A percentile compares a stretch with the other conserved stretches of the same genome.
phyloP scores from a whole-genome alignment of 92 coral and sea anemone species.

The Heliopora coerulea region DNA sequence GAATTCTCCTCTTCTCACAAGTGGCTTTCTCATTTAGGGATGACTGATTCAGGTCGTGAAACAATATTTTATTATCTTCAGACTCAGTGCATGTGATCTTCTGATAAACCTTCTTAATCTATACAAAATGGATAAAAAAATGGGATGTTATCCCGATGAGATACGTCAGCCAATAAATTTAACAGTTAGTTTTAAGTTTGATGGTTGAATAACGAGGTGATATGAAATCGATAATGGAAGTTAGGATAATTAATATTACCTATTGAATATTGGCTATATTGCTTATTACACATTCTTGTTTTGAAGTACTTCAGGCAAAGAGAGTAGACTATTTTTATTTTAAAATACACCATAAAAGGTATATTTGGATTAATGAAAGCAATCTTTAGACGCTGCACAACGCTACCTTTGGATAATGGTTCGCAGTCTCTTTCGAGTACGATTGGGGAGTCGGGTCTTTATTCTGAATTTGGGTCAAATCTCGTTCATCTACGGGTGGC shows the following conservation, averaged over 20 bases:
- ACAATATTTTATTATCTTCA: conserved; percentile 18
- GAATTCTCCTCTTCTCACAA: background rate
- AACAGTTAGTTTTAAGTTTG: too few relatives aligned
- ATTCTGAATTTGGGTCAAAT: conserved; percentile 62
- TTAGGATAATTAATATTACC: background rate
- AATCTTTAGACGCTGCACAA: background rate
- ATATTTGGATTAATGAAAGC: too few relatives aligned
- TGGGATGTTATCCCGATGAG: too few relatives aligned
- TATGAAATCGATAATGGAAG: too few relatives aligned
- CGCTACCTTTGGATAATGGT: conserved; percentile 17
- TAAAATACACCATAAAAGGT: too few relatives aligned
- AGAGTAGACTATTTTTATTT: background rate
- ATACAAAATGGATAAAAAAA: background rate
- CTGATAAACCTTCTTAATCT: conserved; percentile 2
- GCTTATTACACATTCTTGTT: background rate
- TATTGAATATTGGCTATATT: background rate
- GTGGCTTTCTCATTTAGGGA: background rate
- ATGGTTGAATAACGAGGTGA: too few relatives aligned
- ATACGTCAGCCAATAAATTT: too few relatives aligned
- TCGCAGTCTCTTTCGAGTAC: conserved; percentile 31
- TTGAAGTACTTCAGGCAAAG: background rate
- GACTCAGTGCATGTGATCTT: conserved; percentile 11
- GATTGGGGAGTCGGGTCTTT: conserved; percentile 41
- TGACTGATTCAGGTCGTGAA: background rate
- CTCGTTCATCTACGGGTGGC: conserved; percentile 80